A percentile compares a stretch with the other conserved stretches of the same genome.
phyloP scores from a whole-genome alignment of 2,888 invertebrate species.

The Tuberolachnus salignus region DNA sequence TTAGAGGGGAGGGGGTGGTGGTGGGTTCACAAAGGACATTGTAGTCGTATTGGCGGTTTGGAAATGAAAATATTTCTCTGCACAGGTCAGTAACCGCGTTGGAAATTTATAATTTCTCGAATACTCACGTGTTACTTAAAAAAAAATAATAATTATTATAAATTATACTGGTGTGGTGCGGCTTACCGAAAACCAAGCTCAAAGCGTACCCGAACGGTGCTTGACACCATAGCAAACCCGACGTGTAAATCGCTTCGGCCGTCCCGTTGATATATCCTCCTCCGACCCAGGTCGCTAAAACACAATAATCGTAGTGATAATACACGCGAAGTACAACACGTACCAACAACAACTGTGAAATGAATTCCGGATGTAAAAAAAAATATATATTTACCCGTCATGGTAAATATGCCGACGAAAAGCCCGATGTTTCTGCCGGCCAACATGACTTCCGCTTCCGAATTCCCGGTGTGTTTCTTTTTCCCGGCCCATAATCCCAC shows the following conservation, averaged over 20 bases:
- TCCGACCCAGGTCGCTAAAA: constrained; percentile 96
- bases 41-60: too few relatives aligned
- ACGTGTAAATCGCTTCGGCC: constrained; percentile 93
- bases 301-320: too few relatives aligned
- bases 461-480: constrained; percentile 87
- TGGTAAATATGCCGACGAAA: constrained; percentile 97
- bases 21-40: too few relatives aligned
- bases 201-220: constrained; percentile 99
- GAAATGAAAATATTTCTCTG: too few relatives aligned
- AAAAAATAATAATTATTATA: too few relatives aligned
- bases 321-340: background rate
- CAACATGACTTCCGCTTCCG: constrained; percentile 97
- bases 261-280: constrained; percentile 99
- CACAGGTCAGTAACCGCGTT: too few relatives aligned
- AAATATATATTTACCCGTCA: constrained; percentile 81
- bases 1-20: too few relatives aligned
- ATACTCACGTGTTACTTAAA: too few relatives aligned
- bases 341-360: too few relatives aligned
- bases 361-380: background rate
- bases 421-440: constrained; percentile 96
- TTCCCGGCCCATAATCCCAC: constrained; percentile 98
- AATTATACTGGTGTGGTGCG: background rate
- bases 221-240: constrained; percentile 95
- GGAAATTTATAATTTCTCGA: too few relatives aligned
- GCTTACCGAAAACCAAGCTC: constrained; percentile 89